A percentile compares a stretch with the other conserved stretches of the same genome.
phyloP scores from a whole-genome alignment of 2,797 vertebrate species.

The Mareca penelope region DNA sequence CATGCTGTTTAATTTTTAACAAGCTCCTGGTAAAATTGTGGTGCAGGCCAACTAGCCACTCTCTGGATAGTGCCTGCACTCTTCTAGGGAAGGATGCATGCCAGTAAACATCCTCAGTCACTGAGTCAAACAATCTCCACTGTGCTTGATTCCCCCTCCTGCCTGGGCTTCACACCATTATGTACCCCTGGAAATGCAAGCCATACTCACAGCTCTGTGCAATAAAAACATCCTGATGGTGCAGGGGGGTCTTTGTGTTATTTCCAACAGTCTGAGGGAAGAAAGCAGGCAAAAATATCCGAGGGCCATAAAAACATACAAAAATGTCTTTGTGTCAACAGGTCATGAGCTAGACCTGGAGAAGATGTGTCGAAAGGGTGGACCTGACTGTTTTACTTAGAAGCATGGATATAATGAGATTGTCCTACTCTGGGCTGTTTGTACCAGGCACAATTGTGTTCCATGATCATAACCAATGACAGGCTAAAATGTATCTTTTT shows the following conservation, averaged over 20 bases:
- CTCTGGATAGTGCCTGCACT: not conserved
- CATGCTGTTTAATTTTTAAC: not conserved
- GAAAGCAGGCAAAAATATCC: not conserved
- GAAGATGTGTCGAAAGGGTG: not conserved
- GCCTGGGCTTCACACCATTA: not conserved
- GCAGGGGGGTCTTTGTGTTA: not conserved
- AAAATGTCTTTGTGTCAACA: not conserved
- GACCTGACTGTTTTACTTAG: not conserved
- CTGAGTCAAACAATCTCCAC: not conserved
- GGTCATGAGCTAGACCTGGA: not conserved
- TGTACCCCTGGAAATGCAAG: not conserved
- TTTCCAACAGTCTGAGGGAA: not conserved
- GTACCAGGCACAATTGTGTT: not conserved
- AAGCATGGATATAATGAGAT: not conserved
- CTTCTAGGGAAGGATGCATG: not conserved
- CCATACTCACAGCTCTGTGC: not conserved
- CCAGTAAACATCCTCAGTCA: not conserved
- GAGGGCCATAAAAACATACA: not conserved
- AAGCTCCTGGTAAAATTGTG: not conserved
- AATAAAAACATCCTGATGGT: not conserved
- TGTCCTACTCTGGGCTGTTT: not conserved
- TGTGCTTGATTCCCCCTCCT: not conserved
- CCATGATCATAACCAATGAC: not conserved
- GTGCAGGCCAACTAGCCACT: not conserved
- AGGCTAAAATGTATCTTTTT: not conserved